phyloP scores from a whole-genome alignment of 2,888 invertebrate genomes.

The Coleophora flavipennella region DNA sequence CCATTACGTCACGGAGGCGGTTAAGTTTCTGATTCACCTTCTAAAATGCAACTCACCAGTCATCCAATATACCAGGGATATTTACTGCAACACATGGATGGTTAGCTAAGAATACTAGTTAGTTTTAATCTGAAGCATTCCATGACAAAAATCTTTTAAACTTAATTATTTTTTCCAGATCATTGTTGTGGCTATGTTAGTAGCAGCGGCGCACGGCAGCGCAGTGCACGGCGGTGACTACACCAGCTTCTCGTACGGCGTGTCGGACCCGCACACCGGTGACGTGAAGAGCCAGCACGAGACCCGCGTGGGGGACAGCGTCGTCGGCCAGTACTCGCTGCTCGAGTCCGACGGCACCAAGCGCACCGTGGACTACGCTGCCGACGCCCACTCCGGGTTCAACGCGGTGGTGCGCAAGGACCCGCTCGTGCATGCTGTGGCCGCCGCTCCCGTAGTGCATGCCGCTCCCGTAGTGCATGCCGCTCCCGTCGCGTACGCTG shows the following conservation, averaged over 20 bases:
- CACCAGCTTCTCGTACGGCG: slow-evolving; percentile 43
- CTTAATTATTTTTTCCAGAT: slow-evolving; percentile 15
- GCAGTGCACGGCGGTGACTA: slow-evolving; percentile 20
- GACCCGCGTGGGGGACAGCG: slow-evolving; percentile 42
- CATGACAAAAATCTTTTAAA: too few species aligned
- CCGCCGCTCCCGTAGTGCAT: slow-evolving; percentile 16
- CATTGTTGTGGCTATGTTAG: slow-evolving; percentile 24
- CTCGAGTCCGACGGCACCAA: slow-evolving; percentile 49
- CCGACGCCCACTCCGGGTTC: slow-evolving; percentile 50
- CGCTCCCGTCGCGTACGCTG: slow-evolving; percentile 5
- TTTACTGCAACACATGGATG: too few species aligned
- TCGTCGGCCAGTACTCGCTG: slow-evolving; percentile 50
- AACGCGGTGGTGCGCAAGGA: slow-evolving; percentile 52
- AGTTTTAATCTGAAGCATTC: too few species aligned
- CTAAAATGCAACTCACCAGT: too few species aligned
- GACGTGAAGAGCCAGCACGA: slow-evolving; percentile 52
- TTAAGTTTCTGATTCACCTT: too few species aligned
- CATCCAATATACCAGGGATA: too few species aligned
- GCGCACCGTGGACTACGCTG: slow-evolving; percentile 51
- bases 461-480: slow-evolving; percentile 12
- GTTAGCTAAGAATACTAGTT: too few species aligned
- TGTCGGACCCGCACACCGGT: slow-evolving; percentile 50
- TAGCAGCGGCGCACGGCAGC: slow-evolving; percentile 23
- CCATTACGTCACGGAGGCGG: too few species aligned
- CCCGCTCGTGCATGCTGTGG: slow-evolving; percentile 2